Percentiles rank a stretch among this genome's conserved stretches.
Conservation (phyloP, 2,113 vertebrate species). For the Dryoscopus gambensis region DNA sequence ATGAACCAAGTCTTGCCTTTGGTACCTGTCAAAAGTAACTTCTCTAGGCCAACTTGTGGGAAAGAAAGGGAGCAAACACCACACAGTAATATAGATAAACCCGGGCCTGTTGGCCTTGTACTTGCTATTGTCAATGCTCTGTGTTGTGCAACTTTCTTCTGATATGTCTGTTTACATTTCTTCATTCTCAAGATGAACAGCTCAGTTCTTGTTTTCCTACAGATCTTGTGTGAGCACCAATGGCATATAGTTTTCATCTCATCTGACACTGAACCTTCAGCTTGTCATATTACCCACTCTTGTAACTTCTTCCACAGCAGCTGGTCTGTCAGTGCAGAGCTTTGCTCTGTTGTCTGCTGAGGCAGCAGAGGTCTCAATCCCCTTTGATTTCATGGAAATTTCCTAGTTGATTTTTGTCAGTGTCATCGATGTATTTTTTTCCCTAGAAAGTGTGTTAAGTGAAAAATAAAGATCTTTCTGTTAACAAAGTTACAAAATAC, state of each 20-base stretch:
- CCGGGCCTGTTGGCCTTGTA: background rate
- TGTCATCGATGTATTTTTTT: background rate
- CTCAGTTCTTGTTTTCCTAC: background rate
- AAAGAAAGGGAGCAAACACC: background rate
- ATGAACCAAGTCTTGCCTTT: background rate
- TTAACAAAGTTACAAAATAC: background rate
- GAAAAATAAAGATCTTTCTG: background rate
- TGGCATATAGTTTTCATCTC: background rate
- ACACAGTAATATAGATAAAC: fast-evolving
- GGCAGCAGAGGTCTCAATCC: background rate
- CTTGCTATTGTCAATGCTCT: background rate
- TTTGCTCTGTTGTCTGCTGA: background rate
- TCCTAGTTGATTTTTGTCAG: background rate
- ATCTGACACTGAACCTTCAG: background rate
- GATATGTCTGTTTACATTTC: background rate
- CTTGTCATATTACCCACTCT: background rate
- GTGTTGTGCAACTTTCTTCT: background rate
- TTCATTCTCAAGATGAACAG: background rate
- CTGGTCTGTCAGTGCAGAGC: background rate
- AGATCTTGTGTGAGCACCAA: background rate
- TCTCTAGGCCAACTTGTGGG: background rate
- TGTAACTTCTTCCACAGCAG: background rate
- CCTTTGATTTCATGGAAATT: background rate
- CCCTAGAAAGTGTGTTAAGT: background rate
- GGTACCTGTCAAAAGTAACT: background rate